Conservation (phyloP, 2,113 vertebrate genomes). For the Chelonoidis abingdonii region DNA sequence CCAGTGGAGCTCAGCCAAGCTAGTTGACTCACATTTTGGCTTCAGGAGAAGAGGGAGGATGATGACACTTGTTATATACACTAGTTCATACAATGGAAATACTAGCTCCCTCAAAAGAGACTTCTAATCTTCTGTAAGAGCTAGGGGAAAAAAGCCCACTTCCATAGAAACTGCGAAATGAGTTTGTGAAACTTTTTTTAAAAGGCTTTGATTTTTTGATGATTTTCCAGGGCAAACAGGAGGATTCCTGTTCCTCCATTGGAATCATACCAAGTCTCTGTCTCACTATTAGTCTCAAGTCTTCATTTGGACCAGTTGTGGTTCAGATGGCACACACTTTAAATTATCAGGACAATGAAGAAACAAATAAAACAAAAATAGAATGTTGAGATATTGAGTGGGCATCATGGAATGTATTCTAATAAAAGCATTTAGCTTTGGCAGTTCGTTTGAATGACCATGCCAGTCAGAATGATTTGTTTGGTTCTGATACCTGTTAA, state of each 20-base stretch:
- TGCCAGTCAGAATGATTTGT: background rate
- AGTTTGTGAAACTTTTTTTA: slow-evolving; percentile 15
- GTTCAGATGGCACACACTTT: background rate
- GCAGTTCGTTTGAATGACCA: background rate
- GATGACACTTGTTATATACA: slow-evolving; percentile 45
- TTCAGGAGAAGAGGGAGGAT: slow-evolving; percentile 66
- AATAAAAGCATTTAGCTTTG: background rate
- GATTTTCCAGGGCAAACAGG: slow-evolving; percentile 1
- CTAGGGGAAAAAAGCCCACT: background rate
- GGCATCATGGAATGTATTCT: background rate
- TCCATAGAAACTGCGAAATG: slow-evolving; percentile 38
- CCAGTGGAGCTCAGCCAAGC: slow-evolving; percentile 57
- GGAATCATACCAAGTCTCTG: background rate
- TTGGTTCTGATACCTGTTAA: background rate
- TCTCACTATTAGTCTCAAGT: background rate
- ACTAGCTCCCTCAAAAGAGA: slow-evolving; percentile 54
- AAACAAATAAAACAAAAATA: background rate
- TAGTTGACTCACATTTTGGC: slow-evolving; percentile 71
- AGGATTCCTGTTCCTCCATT: background rate
- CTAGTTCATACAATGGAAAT: slow-evolving; percentile 67
- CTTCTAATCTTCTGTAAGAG: slow-evolving; percentile 47
- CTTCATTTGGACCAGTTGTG: background rate
- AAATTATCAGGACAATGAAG: background rate
- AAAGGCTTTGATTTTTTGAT: slow-evolving; percentile 38
- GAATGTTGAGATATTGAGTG: background rate